These are phyloP conservation scores for Heliocidaris tuberculata DNA, from an alignment of 35 echinoderm and acorn worm species.

Conservation along the genomic window DNA sequence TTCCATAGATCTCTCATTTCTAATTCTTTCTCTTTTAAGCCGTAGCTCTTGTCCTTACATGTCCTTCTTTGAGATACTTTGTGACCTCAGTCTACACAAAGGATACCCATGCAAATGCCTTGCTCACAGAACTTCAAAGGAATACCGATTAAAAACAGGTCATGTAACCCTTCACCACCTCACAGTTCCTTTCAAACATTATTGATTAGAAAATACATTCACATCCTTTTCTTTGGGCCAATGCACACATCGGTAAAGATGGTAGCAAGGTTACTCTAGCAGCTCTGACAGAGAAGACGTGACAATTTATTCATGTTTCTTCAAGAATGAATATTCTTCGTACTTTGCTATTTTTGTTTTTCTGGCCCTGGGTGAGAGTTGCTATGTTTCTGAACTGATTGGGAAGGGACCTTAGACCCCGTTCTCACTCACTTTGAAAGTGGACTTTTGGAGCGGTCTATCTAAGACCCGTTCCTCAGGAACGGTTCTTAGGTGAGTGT, in stretches of 20 bases:
- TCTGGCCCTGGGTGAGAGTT: not conserved
- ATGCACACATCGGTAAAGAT: not conserved
- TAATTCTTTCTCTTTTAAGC: not conserved
- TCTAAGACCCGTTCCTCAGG: too few species aligned
- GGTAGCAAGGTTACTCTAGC: not conserved
- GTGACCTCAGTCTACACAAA: not conserved
- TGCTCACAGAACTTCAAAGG: not conserved
- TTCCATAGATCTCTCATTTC: not conserved
- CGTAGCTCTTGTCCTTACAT: not conserved
- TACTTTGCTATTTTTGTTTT: not conserved
- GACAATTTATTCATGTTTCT: not conserved
- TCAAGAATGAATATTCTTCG: not conserved
- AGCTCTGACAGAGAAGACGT: not conserved
- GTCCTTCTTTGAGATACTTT: not conserved
- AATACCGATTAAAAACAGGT: not conserved
- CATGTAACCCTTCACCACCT: not conserved
- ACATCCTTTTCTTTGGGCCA: not conserved
- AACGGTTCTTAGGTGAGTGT: too few species aligned
- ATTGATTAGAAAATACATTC: slow-evolving; percentile 13
- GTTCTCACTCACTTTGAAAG: too few species aligned
- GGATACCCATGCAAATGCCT: not conserved
- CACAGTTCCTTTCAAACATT: not conserved
- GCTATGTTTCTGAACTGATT: not conserved
- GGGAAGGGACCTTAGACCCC: not conserved
- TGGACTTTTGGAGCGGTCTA: too few species aligned